These are phyloP conservation scores for Thalassophryne amazonica DNA, from an alignment of 2,797 vertebrate species.

Conservation along the genomic window DNA sequence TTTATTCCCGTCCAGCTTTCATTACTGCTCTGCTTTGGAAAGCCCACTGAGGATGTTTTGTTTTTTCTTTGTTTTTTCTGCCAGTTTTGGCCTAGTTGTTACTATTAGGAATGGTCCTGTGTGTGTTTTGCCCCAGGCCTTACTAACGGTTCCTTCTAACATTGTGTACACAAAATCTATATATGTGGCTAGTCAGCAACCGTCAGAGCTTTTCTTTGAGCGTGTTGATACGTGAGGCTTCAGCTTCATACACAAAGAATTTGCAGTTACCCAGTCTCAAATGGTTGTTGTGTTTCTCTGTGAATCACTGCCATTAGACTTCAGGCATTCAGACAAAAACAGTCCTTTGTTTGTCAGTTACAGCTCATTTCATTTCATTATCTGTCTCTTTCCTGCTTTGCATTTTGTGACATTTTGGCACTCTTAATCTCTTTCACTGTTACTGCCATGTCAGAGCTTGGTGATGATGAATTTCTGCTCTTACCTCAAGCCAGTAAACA, in stretches of 20 bases:
- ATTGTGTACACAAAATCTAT: slow-evolving; percentile 25
- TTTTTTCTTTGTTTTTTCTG: slow-evolving; percentile 48
- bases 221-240: slow-evolving; percentile 44
- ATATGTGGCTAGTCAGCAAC: slow-evolving; percentile 12
- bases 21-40: no score
- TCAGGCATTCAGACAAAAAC: slow-evolving; percentile 33
- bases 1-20: no score
- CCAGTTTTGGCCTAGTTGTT: slow-evolving; percentile 43
- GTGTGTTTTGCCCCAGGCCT: slow-evolving; percentile 44
- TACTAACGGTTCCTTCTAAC: slow-evolving; percentile 19
- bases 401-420: slow-evolving; percentile 41
- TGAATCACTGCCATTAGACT: slow-evolving; percentile 44
- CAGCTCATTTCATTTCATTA: slow-evolving; percentile 62
- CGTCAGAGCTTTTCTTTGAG: slow-evolving; percentile 57
- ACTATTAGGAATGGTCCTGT: slow-evolving; percentile 26
- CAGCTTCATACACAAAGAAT: slow-evolving; percentile 59
- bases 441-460: slow-evolving; percentile 28
- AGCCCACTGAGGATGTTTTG: no score
- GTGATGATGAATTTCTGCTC: slow-evolving; percentile 23
- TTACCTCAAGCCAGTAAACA: slow-evolving; percentile 26
- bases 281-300: slow-evolving; percentile 58
- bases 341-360: slow-evolving; percentile 44
- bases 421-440: slow-evolving; percentile 26
- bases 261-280: slow-evolving; percentile 60
- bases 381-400: slow-evolving; percentile 24